Evolutionary conservation across 2,113 vertebrate species (phyloP).

Genomic region (Myocastor coypus): DNA sequence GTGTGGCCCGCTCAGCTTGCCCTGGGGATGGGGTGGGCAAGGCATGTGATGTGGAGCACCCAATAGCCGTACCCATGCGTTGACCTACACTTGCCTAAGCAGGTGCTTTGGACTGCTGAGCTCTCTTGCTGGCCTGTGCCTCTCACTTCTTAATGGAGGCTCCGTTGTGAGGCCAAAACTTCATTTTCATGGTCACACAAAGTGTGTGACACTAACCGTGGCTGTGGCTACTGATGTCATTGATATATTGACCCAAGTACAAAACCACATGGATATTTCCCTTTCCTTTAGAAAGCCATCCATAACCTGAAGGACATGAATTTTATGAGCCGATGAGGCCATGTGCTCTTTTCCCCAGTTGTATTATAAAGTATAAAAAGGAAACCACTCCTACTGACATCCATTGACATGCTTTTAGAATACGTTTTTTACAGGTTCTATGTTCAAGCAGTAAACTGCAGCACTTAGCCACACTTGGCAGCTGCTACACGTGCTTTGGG

Average conservation of each 20-base stretch:
- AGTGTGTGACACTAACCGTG: not conserved
- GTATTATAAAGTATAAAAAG: not conserved
- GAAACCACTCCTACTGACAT: not conserved
- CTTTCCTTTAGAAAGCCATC: not conserved
- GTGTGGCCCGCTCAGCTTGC: no score
- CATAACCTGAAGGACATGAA: not conserved
- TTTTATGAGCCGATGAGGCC: not conserved
- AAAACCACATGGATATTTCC: not conserved
- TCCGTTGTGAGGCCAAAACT: not conserved
- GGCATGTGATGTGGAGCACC: no score
- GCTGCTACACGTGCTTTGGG: not conserved
- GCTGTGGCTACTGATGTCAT: not conserved
- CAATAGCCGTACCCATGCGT: no score
- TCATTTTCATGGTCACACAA: not conserved
- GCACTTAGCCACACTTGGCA: not conserved
- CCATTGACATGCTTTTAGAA: conserved; percentile 30
- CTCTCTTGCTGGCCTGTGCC: no score
- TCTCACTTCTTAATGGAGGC: not conserved
- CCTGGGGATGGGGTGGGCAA: no score
- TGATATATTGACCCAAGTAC: not conserved
- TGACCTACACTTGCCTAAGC: no score
- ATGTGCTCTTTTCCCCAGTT: not conserved
- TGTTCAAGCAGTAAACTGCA: conserved; percentile 8
- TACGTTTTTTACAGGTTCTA: not conserved
- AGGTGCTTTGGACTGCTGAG: no score